These are phyloP conservation scores for Anaspis maculata DNA, from an alignment of 2,888 invertebrate species.

Conservation along the genomic window DNA sequence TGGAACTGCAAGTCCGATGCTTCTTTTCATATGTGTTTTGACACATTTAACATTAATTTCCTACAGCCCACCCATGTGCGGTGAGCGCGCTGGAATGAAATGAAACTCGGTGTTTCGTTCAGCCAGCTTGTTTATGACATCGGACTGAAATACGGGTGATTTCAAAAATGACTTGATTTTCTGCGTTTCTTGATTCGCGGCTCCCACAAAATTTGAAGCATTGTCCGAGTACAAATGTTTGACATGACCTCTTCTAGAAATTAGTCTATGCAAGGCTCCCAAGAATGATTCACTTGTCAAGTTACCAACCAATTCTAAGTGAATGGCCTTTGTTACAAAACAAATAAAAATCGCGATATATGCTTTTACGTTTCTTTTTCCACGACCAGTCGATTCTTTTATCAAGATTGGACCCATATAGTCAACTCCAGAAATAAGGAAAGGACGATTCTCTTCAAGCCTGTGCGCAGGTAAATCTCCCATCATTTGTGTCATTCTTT, in stretches of 20 bases:
- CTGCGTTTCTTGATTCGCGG: not conserved
- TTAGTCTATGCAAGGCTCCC: not conserved
- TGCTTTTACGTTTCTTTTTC: not conserved
- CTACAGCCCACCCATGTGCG: not conserved
- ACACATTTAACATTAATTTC: not conserved
- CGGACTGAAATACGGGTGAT: no score
- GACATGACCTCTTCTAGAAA: not conserved
- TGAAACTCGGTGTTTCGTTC: not conserved
- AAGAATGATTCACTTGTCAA: not conserved
- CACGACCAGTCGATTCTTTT: not conserved
- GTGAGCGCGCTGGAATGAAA: not conserved
- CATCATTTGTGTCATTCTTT: not conserved
- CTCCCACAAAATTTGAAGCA: not conserved
- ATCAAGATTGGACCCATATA: constrained; percentile 1
- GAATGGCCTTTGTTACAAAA: constrained; percentile 1
- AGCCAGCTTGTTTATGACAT: no score
- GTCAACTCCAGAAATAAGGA: not conserved
- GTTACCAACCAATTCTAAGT: constrained; percentile 2
- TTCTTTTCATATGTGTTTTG: not conserved
- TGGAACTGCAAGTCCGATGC: not conserved
- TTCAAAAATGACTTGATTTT: no score
- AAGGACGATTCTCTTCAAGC: not conserved
- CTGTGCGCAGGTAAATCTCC: not conserved
- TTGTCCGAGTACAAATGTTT: not conserved
- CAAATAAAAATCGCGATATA: constrained; percentile 1